A percentile compares a stretch with the other conserved stretches of the same genome.
phyloP scores from a whole-genome alignment of 2,888 invertebrate genomes.

The Cryptus armator region DNA sequence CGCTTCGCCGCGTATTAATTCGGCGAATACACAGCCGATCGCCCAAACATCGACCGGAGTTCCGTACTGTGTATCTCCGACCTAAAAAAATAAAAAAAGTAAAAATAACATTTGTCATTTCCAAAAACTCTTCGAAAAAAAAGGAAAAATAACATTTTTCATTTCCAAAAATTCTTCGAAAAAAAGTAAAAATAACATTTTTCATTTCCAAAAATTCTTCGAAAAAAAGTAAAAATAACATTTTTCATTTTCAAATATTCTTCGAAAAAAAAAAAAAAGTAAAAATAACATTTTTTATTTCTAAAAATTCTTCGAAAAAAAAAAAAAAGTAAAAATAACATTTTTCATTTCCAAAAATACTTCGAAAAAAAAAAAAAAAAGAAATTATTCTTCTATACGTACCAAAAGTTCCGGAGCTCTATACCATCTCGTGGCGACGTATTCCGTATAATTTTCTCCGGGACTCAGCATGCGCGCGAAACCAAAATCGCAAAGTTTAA shows the following conservation, averaged over 20 bases:
- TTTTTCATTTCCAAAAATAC: too few relatives aligned
- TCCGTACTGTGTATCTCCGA: slow-evolving; percentile 97
- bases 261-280: slow-evolving; percentile 8
- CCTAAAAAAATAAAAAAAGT: slow-evolving; percentile 83
- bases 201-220: slow-evolving; percentile 90
- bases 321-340: slow-evolving; percentile 31
- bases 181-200: background rate
- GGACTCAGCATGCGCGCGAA: slow-evolving; percentile 98
- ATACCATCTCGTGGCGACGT: slow-evolving; percentile 99
- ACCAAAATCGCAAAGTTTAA: slow-evolving; percentile 99
- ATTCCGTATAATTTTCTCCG: slow-evolving; percentile 99
- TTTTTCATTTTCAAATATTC: background rate
- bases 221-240: background rate
- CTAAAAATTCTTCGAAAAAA: too few relatives aligned
- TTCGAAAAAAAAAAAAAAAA: background rate
- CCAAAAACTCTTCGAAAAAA: background rate
- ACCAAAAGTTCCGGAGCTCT: slow-evolving; percentile 96
- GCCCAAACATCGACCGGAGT: slow-evolving; percentile 99
- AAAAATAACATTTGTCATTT: background rate
- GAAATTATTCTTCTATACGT: slow-evolving; percentile 49
- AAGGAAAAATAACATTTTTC: background rate
- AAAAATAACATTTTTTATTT: background rate
- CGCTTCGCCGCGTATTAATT: slow-evolving; percentile 95
- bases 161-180: background rate
- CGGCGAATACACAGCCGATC: slow-evolving; percentile 96